Evolutionary conservation across 2,113 vertebrate genomes (phyloP).

Genomic region (Bufo bufo): DNA sequence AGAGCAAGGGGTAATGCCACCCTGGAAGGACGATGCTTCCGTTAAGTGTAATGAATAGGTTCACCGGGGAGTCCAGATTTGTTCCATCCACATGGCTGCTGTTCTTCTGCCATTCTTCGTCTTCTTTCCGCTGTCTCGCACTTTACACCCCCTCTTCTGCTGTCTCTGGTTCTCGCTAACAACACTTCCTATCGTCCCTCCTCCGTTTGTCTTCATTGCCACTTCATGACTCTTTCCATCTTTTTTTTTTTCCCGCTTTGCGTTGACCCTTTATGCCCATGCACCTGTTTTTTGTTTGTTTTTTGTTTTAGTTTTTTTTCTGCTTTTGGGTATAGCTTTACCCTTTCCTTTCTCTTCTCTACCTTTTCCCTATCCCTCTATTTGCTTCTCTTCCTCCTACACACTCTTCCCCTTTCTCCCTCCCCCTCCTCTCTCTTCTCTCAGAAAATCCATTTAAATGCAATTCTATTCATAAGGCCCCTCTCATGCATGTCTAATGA

Average conservation of each 20-base stretch:
- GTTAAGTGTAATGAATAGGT: conserved; percentile 23
- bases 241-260: neutral
- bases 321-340: conserved; percentile 54
- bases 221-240: neutral
- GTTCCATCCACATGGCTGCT: neutral
- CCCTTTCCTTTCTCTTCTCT: conserved; percentile 61
- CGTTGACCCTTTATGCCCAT: neutral
- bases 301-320: conserved; percentile 5
- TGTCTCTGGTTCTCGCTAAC: conserved; percentile 20
- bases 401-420: conserved; percentile 26
- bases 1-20: neutral
- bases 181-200: conserved; percentile 24
- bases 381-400: conserved; percentile 54
- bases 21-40: neutral
- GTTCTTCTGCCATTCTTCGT: conserved; percentile 32
- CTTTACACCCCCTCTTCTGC: conserved; percentile 40
- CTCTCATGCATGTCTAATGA: conserved; percentile 84
- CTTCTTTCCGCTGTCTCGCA: conserved; percentile 42
- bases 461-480: conserved; percentile 78
- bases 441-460: conserved; percentile 82
- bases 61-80: conserved; percentile 11
- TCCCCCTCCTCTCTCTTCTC: conserved; percentile 66
- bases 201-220: conserved; percentile 18
- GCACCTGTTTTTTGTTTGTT: neutral
- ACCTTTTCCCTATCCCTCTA: conserved; percentile 41